Base-by-base conservation (phyloP, 1,140 invertebrate species). In the Adelges cooleyi region DNA sequence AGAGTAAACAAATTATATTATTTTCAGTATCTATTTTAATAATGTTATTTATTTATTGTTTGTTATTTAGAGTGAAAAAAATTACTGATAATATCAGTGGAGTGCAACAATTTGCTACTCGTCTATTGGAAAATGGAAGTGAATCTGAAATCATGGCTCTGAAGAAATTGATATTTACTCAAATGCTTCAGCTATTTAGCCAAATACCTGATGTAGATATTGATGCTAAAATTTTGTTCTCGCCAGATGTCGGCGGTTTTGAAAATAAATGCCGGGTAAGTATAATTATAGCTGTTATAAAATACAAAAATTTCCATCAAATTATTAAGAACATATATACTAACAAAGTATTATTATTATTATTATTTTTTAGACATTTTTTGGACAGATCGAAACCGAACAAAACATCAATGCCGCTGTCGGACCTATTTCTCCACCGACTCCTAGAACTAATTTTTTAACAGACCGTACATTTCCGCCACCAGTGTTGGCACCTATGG, bases 11-110 rank as follows among this genome's bases (percentile, higher is more conserved):
- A 48, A 27, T 65, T 23, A 18, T 38, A 54, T 67, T 68, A 23
- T 29, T 59, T 53, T 67, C 42, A 54, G 20, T 48, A n/a, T n/a
- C 8, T 22, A 48, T 6, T 5, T 17, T 17, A 40, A 23, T n/a
- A 10, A 33, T 38, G 23, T 44, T 44, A 20, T 8, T 44, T 17
- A 42, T 17, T 46, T 52, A 50, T 51, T 53, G 27, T 67, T 33
- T 38, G 4, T n/a, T 52, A 71, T 74, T 53, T 67, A 80, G 78
- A 67, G 79, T 92, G 50, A 85, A 89, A 72, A 87, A 89, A 73
- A 84, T 82, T 3, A 82, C 85, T 67, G 89, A 86, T 67, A 86
- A 84, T 70, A 86, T 94, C 66, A 86, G 92, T 71, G 85, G 89
- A 73, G 90, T 89, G 17, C 87, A 85, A 69, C 85, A 86, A 69